A percentile compares a stretch with the other conserved stretches of the same genome.
Conservation (phyloP, 2,797 vertebrate genomes). For the Lateolabrax maculatus region DNA sequence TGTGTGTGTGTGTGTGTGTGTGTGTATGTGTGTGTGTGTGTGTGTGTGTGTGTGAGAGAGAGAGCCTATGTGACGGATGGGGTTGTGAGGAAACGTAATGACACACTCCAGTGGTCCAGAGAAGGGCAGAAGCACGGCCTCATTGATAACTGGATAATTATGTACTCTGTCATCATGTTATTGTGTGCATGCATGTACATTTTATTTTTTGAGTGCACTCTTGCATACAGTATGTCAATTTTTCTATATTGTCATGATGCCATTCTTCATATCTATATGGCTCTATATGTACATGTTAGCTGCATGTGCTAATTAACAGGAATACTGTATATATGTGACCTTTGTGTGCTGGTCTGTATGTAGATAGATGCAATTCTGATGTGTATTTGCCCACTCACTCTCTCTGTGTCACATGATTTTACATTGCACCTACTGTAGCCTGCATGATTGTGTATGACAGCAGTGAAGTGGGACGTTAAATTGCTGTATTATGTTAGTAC, state of each 20-base stretch:
- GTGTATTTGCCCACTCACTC: conserved; percentile 30
- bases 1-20: conserved; percentile 36
- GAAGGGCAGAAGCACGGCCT: conserved; percentile 72
- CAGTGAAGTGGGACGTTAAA: conserved; percentile 71
- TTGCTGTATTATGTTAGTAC: conserved; percentile 63
- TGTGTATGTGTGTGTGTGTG: conserved; percentile 14
- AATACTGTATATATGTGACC: conserved; percentile 26
- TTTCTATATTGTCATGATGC: conserved; percentile 13
- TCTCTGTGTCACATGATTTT: conserved; percentile 54
- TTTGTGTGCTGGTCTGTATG: conserved; percentile 30
- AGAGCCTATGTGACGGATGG: conserved; percentile 70
- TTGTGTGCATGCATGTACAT: conserved; percentile 61
- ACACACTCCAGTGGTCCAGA: conserved; percentile 81
- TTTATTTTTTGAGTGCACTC: conserved; percentile 53
- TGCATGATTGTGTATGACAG: conserved; percentile 71
- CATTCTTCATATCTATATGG: conserved; percentile 25
- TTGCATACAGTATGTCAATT: conserved; percentile 39
- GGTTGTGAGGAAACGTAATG: conserved; percentile 78
- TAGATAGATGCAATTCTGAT: conserved; percentile 44
- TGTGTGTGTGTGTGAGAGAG: not conserved
- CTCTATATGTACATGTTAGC: conserved; percentile 24
- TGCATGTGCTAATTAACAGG: conserved; percentile 42
- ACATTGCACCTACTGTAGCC: conserved; percentile 31
- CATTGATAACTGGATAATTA: conserved; percentile 83
- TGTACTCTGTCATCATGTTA: conserved; percentile 78